Percentiles rank a stretch among this genome's conserved stretches.
Conservation (phyloP, 2,113 vertebrate species). For the Hydrochoerus hydrochaeris region DNA sequence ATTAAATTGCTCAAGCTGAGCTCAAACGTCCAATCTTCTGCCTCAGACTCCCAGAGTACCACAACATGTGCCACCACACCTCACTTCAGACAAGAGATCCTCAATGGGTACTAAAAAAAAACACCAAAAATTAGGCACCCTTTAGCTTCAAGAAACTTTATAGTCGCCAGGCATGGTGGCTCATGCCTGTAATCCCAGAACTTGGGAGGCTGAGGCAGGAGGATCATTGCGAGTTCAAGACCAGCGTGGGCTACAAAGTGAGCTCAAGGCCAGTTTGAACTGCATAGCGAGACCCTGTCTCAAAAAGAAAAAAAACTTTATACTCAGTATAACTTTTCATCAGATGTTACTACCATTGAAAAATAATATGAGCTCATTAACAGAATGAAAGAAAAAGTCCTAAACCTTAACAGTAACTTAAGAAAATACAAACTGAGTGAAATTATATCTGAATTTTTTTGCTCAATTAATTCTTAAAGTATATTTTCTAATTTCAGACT, state of each 20-base stretch:
- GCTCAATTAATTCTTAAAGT: background rate
- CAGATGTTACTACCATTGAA: background rate
- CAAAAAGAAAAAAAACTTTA: constrained; percentile 8
- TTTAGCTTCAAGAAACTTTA: background rate
- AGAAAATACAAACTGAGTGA: background rate
- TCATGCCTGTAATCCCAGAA: no score
- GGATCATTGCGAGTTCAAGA: no score
- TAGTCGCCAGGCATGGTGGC: no score
- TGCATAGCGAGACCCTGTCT: no score
- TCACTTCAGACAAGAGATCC: background rate
- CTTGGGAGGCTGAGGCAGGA: no score
- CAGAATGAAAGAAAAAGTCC: background rate
- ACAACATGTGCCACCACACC: background rate
- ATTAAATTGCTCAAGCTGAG: background rate
- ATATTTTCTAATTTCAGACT: background rate
- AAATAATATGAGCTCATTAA: constrained; percentile 2
- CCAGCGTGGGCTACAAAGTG: no score
- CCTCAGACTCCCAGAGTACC: background rate
- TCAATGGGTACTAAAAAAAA: background rate
- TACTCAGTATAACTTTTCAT: background rate
- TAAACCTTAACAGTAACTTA: constrained; percentile 2
- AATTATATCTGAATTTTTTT: constrained; percentile 19
- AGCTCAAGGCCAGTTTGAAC: no score
- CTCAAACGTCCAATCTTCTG: background rate
- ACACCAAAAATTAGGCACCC: constrained; percentile 3